These are phyloP conservation scores for Collichthys lucidus DNA, from an alignment of 2,113 vertebrate genomes.

Conservation along the genomic window DNA sequence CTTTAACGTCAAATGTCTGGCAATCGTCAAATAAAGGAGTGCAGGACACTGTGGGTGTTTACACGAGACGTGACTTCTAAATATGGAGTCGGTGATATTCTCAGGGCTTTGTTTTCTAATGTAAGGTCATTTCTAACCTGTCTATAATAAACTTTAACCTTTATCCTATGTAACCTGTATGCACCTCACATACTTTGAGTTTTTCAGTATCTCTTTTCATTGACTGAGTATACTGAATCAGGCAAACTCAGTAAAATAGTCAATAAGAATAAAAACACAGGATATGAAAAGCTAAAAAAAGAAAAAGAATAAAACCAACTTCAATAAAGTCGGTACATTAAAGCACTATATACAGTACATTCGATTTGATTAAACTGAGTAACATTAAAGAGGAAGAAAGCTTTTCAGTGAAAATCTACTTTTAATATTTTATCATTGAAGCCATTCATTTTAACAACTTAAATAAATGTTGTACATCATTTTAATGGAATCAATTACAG, in stretches of 20 bases:
- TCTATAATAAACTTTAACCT: neutral
- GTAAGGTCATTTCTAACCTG: neutral
- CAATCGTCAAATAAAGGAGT: slow-evolving; percentile 40
- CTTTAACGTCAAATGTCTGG: slow-evolving; percentile 54
- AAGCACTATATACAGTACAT: neutral
- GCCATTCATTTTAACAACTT: no score
- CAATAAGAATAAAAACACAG: neutral
- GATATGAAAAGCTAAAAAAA: neutral
- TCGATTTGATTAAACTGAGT: no score
- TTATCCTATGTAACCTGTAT: neutral
- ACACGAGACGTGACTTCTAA: slow-evolving; percentile 64
- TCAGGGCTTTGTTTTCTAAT: slow-evolving; percentile 14
- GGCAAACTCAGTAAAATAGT: neutral
- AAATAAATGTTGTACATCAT: no score
- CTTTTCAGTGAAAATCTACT: no score
- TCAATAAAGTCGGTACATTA: neutral
- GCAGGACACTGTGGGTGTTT: slow-evolving; percentile 45
- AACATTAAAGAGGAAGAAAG: no score
- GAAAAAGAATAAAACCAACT: neutral
- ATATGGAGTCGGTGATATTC: slow-evolving; percentile 2
- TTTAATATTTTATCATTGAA: no score
- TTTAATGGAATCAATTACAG: no score
- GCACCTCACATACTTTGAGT: neutral
- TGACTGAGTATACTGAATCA: neutral
- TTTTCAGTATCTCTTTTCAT: neutral